Conservation (phyloP, 2,888 invertebrate species). For the Junonia oenone region DNA sequence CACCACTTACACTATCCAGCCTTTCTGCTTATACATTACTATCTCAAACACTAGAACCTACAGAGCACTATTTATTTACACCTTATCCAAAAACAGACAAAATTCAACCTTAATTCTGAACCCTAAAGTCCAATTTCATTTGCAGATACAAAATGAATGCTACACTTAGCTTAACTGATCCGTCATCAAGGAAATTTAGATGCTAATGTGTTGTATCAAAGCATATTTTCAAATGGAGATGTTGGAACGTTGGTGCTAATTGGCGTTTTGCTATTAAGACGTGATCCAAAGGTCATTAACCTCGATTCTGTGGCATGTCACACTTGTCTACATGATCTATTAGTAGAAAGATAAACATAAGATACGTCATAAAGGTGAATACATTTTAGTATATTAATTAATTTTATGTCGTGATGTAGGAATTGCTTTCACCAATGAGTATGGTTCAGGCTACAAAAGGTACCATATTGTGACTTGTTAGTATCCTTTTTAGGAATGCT, state of each 20-base stretch:
- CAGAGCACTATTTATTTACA: background rate
- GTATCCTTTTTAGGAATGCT: too few species aligned
- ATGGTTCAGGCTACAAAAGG: too few species aligned
- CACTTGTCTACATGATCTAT: conserved; percentile 5
- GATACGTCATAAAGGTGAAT: too few species aligned
- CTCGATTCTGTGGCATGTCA: conserved; percentile 37
- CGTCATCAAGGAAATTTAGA: conserved; percentile 1
- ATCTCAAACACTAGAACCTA: background rate
- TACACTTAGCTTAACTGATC: conserved; percentile 3
- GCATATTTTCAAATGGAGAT: background rate
- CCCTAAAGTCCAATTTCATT: background rate
- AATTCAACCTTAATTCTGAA: background rate
- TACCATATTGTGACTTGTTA: too few species aligned
- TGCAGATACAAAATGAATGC: background rate
- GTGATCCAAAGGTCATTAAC: conserved; percentile 43
- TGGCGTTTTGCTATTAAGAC: conserved; percentile 44
- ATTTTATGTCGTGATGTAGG: too few species aligned
- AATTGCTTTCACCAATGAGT: too few species aligned
- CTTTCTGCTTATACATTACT: background rate
- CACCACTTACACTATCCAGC: conserved; percentile 3
- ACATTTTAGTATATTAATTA: background rate
- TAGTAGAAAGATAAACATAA: background rate
- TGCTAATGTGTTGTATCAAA: background rate
- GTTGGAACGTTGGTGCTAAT: conserved; percentile 37
- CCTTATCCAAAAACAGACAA: background rate